Evolutionary conservation across 2,113 vertebrate genomes (phyloP), one percentile per base, ranked within the genome.

Genomic region (Prinia subflava): DNA sequence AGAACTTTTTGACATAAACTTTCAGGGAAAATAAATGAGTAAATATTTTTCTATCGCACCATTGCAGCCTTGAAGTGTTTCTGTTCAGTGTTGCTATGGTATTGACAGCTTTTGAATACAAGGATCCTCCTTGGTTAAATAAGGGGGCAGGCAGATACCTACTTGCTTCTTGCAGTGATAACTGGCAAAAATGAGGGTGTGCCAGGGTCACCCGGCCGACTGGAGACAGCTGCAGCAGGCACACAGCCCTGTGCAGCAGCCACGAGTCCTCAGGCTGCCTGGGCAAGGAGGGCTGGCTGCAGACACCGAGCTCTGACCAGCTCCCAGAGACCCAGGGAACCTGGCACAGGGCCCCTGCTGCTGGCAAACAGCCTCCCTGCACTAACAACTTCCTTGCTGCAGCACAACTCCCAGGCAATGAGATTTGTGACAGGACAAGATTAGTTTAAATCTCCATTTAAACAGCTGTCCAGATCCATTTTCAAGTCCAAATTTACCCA

Each of bases 191-290:
- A 21, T 2, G 18, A 4, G 3, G 69, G 31, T 0, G 6, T 33
- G 37, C 23, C 14, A 24, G 55, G n/a, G 23, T 44, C 25, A 37
- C 3, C 35, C 56, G 0, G 0, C 35, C 27, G 47, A 7, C 13
- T 23, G 64, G 53, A 25, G 33, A 12, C 11, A 39, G 18, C 12
- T 0, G 2, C 31, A n/a, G 2, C 31, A 10, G 0, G 3, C 50
- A 62, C 31, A 6, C 9, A 69, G 68, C 31, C 25, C 31, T 25
- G 35, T 53, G 41, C 28, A 13, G 10, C 55, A 9, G 10, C 7
- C 47, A 2, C 0, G 3, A 13, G 28, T 44, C 13, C 7, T 28
- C 60, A 47, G 30, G 39, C 13, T 41, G 41, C 41, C 37, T 20
- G 56, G 64, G 44, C 24, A 41, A n/a, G 71, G 21, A 47, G 27